Percentiles rank a stretch among this genome's conserved stretches.
These are phyloP conservation scores for Laticauda colubrina DNA, from an alignment of 2,113 vertebrate species.

Conservation along the genomic window DNA sequence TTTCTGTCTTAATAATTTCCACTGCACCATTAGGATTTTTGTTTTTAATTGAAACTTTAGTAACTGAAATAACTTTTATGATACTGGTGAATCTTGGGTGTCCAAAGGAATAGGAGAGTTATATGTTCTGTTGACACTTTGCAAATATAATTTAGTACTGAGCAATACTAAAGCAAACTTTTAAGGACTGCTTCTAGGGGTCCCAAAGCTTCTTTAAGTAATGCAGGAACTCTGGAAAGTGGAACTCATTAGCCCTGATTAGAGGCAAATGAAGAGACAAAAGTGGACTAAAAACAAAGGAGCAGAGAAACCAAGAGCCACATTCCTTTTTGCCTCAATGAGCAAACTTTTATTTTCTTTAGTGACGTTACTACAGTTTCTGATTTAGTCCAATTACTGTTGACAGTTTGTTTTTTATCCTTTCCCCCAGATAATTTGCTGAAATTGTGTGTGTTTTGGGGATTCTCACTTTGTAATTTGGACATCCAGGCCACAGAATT, in stretches of 20 bases:
- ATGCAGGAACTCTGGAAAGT: neutral
- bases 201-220: constrained; percentile 14
- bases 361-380: constrained; percentile 26
- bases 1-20: constrained; percentile 6
- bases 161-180: neutral
- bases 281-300: constrained; percentile 11
- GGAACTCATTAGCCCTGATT: constrained; percentile 4
- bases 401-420: constrained; percentile 30
- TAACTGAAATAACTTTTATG: neutral
- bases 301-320: neutral
- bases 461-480: neutral
- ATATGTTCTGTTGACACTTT: neutral
- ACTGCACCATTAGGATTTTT: neutral
- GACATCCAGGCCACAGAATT: neutral
- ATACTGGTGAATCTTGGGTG: neutral
- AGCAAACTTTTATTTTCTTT: neutral
- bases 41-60: constrained; percentile 1
- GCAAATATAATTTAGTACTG: neutral
- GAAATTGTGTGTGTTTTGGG: neutral
- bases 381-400: constrained; percentile 28
- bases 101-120: neutral
- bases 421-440: neutral
- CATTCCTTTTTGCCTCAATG: neutral
- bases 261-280: constrained; percentile 30
- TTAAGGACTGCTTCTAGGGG: neutral